A percentile compares a stretch with the other conserved stretches of the same genome.
These are phyloP conservation scores for Leptopilina myrica DNA, from an alignment of 2,888 invertebrate species.

Conservation along the genomic window DNA sequence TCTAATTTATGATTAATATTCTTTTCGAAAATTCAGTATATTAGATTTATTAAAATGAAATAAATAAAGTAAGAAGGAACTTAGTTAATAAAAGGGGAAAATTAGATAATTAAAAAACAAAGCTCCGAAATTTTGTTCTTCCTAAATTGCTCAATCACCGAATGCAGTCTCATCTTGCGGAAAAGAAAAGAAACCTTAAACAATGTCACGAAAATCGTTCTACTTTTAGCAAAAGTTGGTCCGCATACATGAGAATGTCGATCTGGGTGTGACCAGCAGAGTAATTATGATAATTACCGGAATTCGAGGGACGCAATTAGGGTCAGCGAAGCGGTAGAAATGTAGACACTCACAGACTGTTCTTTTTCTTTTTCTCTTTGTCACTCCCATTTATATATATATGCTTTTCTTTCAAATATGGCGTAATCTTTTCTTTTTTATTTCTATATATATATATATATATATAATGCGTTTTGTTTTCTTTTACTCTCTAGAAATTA, in stretches of 20 bases:
- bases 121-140: not conserved
- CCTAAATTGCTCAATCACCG: conserved; percentile 8
- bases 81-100: too few species aligned
- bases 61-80: too few species aligned
- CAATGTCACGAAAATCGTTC: conserved; percentile 25
- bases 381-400: conserved; percentile 9
- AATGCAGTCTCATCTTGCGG: not conserved
- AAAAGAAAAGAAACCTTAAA: not conserved
- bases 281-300: conserved; percentile 74
- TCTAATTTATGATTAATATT: too few species aligned
- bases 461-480: not conserved
- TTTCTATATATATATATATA: not conserved
- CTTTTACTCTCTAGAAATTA: conserved; percentile 49
- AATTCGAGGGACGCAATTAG: conserved; percentile 69
- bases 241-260: conserved; percentile 57
- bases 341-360: conserved; percentile 46
- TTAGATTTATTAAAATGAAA: too few species aligned
- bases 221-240: conserved; percentile 18
- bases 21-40: too few species aligned
- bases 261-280: conserved; percentile 68
- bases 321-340: conserved; percentile 60
- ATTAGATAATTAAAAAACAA: not conserved
- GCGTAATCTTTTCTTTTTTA: conserved; percentile 43
- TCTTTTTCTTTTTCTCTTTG: conserved; percentile 29
- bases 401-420: not conserved